Evolutionary conservation across 2,113 vertebrate genomes (phyloP).

Genomic region (Oostethus manadensis): DNA sequence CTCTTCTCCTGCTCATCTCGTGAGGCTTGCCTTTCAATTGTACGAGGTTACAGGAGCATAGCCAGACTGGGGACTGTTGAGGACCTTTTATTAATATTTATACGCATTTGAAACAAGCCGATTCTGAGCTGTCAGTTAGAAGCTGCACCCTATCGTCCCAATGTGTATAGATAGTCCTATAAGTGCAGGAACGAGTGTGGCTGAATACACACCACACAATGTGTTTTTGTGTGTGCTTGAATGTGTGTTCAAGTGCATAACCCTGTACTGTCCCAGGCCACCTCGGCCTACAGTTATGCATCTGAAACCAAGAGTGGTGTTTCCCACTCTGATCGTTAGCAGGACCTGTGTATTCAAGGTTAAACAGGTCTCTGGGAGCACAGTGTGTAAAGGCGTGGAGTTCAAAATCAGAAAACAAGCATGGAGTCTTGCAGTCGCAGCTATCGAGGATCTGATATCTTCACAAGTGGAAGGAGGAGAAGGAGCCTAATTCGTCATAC

Average conservation of each 20-base stretch:
- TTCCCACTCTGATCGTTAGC: conserved; percentile 48
- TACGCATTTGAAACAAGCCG: conserved; percentile 73
- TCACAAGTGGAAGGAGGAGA: conserved; percentile 49
- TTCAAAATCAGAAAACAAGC: conserved; percentile 56
- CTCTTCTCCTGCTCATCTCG: conserved; percentile 55
- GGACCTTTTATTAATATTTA: conserved; percentile 77
- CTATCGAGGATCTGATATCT: conserved; percentile 58
- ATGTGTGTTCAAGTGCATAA: conserved; percentile 16
- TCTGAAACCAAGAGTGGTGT: conserved; percentile 32
- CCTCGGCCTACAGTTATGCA: conserved; percentile 45
- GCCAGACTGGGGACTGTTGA: conserved; percentile 62
- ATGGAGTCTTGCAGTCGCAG: conserved; percentile 58
- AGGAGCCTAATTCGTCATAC: conserved; percentile 72
- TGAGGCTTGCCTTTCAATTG: conserved; percentile 74
- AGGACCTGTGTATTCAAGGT: conserved; percentile 61
- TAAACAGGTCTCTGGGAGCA: conserved; percentile 51
- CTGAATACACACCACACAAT: conserved; percentile 3
- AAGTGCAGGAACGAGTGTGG: conserved; percentile 23
- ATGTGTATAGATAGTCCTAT: conserved; percentile 20
- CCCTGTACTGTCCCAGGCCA: conserved; percentile 35
- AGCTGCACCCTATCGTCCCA: conserved; percentile 46
- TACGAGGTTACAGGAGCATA: conserved; percentile 72
- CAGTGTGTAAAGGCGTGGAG: conserved; percentile 9
- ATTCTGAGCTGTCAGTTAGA: conserved; percentile 59
- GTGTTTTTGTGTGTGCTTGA: conserved; percentile 15